phyloP scores from a whole-genome alignment of 37 sponge, comb jelly and placozoan genomes.

The Petrosia ficiformis region DNA sequence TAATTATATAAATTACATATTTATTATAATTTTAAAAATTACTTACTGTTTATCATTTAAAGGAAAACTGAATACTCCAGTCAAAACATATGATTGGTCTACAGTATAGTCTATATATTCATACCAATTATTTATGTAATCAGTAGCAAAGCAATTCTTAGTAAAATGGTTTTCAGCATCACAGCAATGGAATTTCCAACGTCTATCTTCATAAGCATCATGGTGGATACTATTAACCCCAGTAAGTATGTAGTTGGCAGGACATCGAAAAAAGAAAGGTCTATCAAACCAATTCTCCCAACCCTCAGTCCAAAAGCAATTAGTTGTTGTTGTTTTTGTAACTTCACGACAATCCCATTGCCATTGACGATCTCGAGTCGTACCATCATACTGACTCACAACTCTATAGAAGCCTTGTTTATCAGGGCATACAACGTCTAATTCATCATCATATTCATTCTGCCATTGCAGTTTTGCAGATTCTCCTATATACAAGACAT shows the following conservation, averaged over 20 bases:
- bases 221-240: neutral
- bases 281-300: neutral
- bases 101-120: neutral
- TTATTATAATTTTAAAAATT: too few species aligned
- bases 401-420: neutral
- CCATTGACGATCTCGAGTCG: neutral
- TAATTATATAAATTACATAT: too few species aligned
- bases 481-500: too few species aligned
- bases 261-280: neutral
- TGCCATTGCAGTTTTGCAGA: too few species aligned
- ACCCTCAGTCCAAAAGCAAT: too few species aligned
- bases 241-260: neutral
- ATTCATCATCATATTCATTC: neutral
- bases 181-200: neutral
- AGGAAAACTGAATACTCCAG: too few species aligned
- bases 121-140: neutral
- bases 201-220: too few species aligned
- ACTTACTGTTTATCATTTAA: too few species aligned
- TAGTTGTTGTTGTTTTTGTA: neutral
- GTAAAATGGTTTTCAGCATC: too few species aligned
- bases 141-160: too few species aligned
- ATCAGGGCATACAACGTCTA: neutral
- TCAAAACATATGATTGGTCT: too few species aligned
- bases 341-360: neutral
- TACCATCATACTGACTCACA: neutral